Evolutionary conservation across 2,797 vertebrate genomes (phyloP), one percentile per base, ranked within the genome.

Genomic region (Miichthys miiuy): DNA sequence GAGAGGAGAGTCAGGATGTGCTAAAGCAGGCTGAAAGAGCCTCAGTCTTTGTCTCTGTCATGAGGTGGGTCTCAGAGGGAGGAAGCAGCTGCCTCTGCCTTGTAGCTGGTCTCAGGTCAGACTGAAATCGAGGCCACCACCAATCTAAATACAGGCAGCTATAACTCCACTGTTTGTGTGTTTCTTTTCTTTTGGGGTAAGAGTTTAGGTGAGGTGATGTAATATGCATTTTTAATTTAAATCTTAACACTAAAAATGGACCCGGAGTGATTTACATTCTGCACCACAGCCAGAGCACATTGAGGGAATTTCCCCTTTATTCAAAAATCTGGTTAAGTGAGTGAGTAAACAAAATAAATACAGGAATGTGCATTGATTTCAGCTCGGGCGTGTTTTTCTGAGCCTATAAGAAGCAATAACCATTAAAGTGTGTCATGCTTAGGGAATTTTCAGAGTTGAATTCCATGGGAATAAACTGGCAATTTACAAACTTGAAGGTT

Each of bases 21-120:
- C 74, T 70, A 55, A 68, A 71, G 17, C 38, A 61, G 52, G 48
- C 51, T 58, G 18, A 68, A 60, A 57, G 44, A 55, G 12, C 51
- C 17, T n/a, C 42, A 3, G 27, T 74, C 46, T 62, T 62, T 63
- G 47, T 77, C 57, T 69, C 51, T 30, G 80, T n/a, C 6, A 18
- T 47, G 21, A 47, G 56, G 21, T 14, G 25, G 27, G 66, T 68
- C 58, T 77, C 41, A 5, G 55, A 17, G 76, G 73, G 67, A 54
- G 20, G 47, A 78, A 58, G 17, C 57, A 75, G 41, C 63, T 60
- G 57, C 48, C 44, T 18, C 67, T 25, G 44, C 56, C 34, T 42
- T 25, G 61, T 18, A 13, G 23, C 46, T 54, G 23, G 30, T 58
- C 70, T 75, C 51, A 64, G 55, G 64, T 78, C 62, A 64, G 62